Conservation (phyloP, 2,113 vertebrate species). For the Herpailurus yagouaroundi region DNA sequence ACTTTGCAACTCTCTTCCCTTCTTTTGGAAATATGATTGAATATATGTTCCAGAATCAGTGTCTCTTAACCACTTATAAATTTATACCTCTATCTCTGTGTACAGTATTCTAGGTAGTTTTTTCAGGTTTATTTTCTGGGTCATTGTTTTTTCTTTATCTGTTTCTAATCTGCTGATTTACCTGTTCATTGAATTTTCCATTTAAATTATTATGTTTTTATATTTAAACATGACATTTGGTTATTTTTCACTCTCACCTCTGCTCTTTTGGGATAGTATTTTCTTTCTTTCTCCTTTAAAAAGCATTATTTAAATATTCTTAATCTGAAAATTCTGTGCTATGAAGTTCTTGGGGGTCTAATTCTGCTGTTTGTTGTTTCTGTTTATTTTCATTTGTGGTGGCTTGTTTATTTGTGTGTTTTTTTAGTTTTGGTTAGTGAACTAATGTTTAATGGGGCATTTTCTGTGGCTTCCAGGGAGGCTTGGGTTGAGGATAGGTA, state of each 20-base stretch:
- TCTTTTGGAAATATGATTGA: neutral
- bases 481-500: neutral
- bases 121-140: neutral
- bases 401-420: neutral
- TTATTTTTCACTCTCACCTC: constrained; percentile 19
- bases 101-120: neutral
- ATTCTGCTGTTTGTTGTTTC: neutral
- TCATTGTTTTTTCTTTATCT: neutral
- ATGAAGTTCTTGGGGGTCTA: neutral
- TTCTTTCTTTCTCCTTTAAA: neutral
- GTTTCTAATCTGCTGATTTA: neutral
- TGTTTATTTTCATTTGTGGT: neutral
- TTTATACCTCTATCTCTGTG: neutral
- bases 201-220: constrained; percentile 39
- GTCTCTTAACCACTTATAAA: neutral
- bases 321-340: neutral
- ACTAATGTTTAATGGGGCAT: neutral
- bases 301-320: neutral
- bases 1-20: neutral
- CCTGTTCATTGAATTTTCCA: neutral
- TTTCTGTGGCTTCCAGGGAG: neutral
- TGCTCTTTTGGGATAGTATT: neutral
- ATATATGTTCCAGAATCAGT: neutral
- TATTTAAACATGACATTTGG: neutral
- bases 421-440: neutral